Evolutionary conservation across 30 jellyfish, hydroid and myxozoan genomes (phyloP), one percentile per base, ranked within the genome.

Genomic region (Rhopilema esculentum): DNA sequence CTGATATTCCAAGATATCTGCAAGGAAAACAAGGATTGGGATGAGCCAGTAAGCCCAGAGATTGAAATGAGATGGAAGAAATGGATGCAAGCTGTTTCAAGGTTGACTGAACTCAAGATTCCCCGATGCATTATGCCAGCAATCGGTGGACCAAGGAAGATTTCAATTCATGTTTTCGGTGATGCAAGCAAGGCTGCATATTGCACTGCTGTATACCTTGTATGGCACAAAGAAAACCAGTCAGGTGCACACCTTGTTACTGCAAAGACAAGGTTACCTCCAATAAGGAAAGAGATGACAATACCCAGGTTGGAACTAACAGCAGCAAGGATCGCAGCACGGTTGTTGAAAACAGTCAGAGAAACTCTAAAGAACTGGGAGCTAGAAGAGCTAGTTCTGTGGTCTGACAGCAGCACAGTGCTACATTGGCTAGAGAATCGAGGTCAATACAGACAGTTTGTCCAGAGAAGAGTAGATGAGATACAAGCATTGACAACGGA

Each of bases 281-380:
- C 89, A 19, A 74, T 74, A 31, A 79, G 63, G 68, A 66, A 79
- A 63, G 70, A 79, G 33, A 53, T 66, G 80, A 79, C 89, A 1
- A 52, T 79, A 29, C 89, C 89, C 31, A 63, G 89, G 40, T 33
- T 79, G 67, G 85, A 79, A 27, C 84, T 79, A 0, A 62, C 80
- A 53, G 89, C 89, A 79, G 89, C 89, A 63, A 79, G 78, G 69
- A 79, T 79, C 7, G 89, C 85, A 74, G 85, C 85, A 16, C 85
- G 85, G 30, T 74, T 74, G 85, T 31, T 49, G 85, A 48, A n/a
- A 74, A 49, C 85, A 48, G 85, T 74, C 72, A 74, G 71, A 74
- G 85, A 74, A 31, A 28, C 32, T 48, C 72, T 74, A 26, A 74
- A 74, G 85, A 74, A 74, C 9, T 74, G 72, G 85, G 49, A 40